These are phyloP conservation scores for Takifugu bimaculatus DNA, from an alignment of 2,113 vertebrate species.

Conservation along the genomic window DNA sequence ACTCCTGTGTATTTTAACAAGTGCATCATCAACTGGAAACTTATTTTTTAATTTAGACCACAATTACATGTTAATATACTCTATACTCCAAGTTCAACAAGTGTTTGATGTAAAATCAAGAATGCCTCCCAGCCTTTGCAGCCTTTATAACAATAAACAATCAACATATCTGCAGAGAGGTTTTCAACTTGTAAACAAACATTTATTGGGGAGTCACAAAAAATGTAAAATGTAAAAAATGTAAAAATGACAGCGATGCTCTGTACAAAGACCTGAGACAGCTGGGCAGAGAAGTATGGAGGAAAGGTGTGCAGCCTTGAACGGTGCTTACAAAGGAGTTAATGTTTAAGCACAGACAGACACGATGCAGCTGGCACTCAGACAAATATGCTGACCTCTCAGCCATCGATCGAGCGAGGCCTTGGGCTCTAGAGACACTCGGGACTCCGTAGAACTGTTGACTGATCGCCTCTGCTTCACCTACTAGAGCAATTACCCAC, in stretches of 20 bases:
- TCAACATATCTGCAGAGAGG: too few relatives aligned
- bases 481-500: too few relatives aligned
- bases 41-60: too few relatives aligned
- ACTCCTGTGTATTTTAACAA: too few relatives aligned
- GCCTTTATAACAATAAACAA: too few relatives aligned
- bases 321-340: conserved; percentile 52
- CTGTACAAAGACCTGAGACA: conserved; percentile 3
- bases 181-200: too few relatives aligned
- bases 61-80: too few relatives aligned
- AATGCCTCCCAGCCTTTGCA: too few relatives aligned
- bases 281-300: background rate
- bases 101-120: too few relatives aligned
- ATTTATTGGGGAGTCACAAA: background rate
- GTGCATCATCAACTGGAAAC: too few relatives aligned
- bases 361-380: conserved; percentile 23
- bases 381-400: conserved; percentile 16
- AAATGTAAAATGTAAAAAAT: background rate
- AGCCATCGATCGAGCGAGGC: conserved; percentile 19
- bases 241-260: background rate
- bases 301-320: conserved; percentile 46
- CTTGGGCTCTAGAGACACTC: background rate
- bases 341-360: conserved; percentile 61
- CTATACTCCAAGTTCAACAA: too few relatives aligned
- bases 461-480: too few relatives aligned
- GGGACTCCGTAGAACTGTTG: background rate